Evolutionary conservation across 2,113 vertebrate genomes (phyloP).

Genomic region (Gallinago paraguaiae): DNA sequence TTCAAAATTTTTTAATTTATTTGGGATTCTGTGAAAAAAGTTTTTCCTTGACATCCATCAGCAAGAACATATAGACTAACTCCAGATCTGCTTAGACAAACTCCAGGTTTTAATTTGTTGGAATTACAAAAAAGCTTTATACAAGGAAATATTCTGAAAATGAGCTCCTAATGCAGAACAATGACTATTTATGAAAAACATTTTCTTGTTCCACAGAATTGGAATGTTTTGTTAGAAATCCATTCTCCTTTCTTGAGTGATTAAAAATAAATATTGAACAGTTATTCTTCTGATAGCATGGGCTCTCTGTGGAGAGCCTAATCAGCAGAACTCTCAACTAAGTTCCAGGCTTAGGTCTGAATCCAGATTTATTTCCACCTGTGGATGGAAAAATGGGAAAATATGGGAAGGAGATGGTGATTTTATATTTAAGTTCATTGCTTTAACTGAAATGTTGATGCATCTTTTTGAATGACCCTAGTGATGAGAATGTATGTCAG

Average conservation of each 20-base stretch:
- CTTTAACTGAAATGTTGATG: not conserved
- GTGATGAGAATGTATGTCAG: not conserved
- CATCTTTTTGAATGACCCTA: not conserved
- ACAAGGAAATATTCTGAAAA: not conserved
- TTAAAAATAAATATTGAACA: not conserved
- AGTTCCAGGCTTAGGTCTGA: not conserved
- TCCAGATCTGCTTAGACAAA: not conserved
- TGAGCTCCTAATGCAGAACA: not conserved
- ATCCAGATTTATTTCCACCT: not conserved
- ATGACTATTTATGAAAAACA: not conserved
- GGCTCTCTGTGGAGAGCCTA: not conserved
- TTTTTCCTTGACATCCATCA: not conserved
- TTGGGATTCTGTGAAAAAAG: not conserved
- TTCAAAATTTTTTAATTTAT: accelerated
- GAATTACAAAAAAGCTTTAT: not conserved
- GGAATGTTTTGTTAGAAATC: not conserved
- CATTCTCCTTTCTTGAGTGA: not conserved
- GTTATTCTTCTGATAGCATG: not conserved
- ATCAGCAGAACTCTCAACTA: not conserved
- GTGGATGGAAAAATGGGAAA: not conserved
- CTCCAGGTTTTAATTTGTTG: not conserved
- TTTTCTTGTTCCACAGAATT: not conserved
- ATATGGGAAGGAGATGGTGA: not conserved
- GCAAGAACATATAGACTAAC: not conserved
- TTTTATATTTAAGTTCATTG: not conserved